Evolutionary conservation across 2,888 invertebrate species (phyloP).

Genomic region (Aromia moschata): DNA sequence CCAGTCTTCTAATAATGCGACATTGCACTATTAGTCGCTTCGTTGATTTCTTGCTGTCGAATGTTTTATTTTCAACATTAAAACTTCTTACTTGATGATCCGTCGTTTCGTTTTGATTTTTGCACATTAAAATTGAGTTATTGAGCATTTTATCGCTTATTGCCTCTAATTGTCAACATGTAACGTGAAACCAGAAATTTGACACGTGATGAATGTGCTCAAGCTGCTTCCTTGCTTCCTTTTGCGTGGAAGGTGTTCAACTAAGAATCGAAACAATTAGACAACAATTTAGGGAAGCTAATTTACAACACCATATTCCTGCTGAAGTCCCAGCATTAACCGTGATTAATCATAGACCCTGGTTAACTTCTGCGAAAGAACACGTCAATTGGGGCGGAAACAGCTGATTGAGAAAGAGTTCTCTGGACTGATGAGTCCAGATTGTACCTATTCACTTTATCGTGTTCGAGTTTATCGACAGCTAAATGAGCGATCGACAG

Average conservation of each 20-base stretch:
- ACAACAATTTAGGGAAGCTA: neutral
- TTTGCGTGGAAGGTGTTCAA: neutral
- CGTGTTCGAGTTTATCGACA: conserved; percentile 23
- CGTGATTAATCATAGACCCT: neutral
- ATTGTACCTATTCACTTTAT: conserved; percentile 25
- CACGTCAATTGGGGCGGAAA: conserved; percentile 16
- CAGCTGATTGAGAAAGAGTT: conserved; percentile 28
- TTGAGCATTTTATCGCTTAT: neutral
- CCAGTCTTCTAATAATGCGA: neutral
- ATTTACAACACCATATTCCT: neutral
- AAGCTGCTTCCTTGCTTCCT: conserved; percentile 2
- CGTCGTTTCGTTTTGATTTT: neutral
- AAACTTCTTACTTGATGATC: neutral
- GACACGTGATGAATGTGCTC: conserved; percentile 9
- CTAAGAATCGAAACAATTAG: neutral
- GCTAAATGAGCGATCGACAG: conserved; percentile 25
- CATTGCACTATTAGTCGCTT: neutral
- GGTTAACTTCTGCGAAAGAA: neutral
- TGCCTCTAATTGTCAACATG: neutral
- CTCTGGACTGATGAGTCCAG: conserved; percentile 31
- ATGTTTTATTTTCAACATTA: neutral
- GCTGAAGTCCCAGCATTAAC: neutral
- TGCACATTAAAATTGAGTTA: neutral
- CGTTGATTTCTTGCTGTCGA: neutral
- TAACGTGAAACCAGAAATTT: neutral